Base-by-base conservation (phyloP, 1,140 invertebrate species). In the Trigoniulus corallinus region DNA sequence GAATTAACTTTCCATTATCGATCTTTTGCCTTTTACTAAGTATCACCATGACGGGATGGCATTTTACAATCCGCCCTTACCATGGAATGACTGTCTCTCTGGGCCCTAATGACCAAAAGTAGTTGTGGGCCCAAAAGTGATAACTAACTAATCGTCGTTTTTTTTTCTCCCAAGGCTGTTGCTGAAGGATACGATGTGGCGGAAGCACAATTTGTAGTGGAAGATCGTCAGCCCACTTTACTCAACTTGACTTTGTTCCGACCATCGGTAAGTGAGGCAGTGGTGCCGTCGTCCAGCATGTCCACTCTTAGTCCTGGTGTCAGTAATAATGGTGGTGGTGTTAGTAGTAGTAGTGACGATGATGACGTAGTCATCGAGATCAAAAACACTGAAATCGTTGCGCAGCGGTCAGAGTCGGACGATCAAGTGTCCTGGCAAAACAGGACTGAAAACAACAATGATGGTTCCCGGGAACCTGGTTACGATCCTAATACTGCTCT, bases 131-230 rank as follows among this genome's bases (percentile, higher is more conserved):
- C 37, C 37, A 18, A 12, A 39, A 18, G 12, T 18, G 37, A 39
- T 39, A 39, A 39, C 12, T 39, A 39, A 39, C 37, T n/a, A n/a
- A n/a, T 12, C 18, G 12, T 39, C 18, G 37, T 39, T 42, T 45
- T 46, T 42, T 12, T 15, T 46, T 42, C n/a, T 4, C 15, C 47
- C 20, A 55, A 88, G 84, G 80, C 86, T 26, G 81, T 82, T 61
- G 84, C 82, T 23, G 84, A 88, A 57, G 84, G 84, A 24, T 89
- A 78, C 61, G 69, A 80, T 39, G 84, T 85, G 0, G 72, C 77
- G 54, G 84, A 89, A 64, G 69, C 86, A 25, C 83, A 88, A 61
- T 88, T 92, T 63, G 79, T 81, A 63, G 83, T 91, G 2, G 77
- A 82, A n/a, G 82, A 88, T 29, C 75, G 79, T 57, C 81, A 86